Conservation (phyloP, 2,113 vertebrate species). For the Sylvilagus bachmani region DNA sequence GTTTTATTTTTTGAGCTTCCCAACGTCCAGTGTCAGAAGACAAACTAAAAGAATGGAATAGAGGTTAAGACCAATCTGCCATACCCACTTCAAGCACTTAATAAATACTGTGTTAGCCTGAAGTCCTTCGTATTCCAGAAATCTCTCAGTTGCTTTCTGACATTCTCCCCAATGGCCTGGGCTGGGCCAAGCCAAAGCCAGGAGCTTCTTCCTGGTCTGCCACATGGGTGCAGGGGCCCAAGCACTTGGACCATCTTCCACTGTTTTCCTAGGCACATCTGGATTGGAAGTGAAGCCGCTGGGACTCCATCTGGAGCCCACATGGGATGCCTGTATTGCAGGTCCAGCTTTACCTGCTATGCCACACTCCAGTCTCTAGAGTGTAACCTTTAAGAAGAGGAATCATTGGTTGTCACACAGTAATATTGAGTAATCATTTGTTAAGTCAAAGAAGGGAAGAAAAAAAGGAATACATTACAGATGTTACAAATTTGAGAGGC, state of each 20-base stretch:
- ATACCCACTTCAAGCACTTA: not conserved
- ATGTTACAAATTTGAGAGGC: too few species aligned
- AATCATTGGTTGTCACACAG: slow-evolving; percentile 33
- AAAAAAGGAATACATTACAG: not conserved
- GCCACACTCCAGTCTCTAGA: not conserved
- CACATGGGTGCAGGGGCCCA: not conserved
- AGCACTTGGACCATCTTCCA: too few species aligned
- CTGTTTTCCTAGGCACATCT: too few species aligned
- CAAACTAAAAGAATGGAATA: not conserved
- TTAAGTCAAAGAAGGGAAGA: not conserved
- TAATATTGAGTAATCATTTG: not conserved
- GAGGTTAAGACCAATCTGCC: not conserved
- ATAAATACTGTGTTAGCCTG: not conserved
- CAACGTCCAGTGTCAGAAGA: not conserved
- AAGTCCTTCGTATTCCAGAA: not conserved
- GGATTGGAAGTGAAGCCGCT: too few species aligned
- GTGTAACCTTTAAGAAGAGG: not conserved
- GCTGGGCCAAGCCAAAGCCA: too few species aligned
- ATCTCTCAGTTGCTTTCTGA: not conserved
- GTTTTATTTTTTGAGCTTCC: slow-evolving; percentile 1
- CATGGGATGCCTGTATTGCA: not conserved
- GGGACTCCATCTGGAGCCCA: too few species aligned
- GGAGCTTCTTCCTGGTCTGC: too few species aligned
- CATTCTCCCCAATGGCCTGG: not conserved
- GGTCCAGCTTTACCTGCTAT: too few species aligned